Evolutionary conservation across 2,113 vertebrate species (phyloP).

Genomic region (Colaptes auratus): DNA sequence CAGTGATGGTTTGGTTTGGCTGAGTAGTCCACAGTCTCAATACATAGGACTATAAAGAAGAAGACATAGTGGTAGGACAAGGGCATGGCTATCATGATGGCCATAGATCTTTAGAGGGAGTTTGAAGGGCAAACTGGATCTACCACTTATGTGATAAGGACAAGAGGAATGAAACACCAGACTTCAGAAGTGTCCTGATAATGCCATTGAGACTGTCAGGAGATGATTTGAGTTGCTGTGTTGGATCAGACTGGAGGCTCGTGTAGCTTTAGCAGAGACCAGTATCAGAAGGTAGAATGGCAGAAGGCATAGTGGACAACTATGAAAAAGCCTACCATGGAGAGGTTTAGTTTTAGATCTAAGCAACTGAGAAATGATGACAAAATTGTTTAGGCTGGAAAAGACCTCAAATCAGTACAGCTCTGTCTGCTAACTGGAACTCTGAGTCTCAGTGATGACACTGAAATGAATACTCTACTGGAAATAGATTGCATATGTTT

Average conservation of each 20-base stretch:
- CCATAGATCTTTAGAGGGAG: not conserved
- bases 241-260: not conserved
- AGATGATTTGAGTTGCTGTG: not conserved
- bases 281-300: not conserved
- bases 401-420: no score
- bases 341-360: not conserved
- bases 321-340: not conserved
- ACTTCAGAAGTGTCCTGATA: not conserved
- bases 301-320: not conserved
- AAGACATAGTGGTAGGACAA: not conserved
- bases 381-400: not conserved
- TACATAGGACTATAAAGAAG: rapidly evolving
- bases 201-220: not conserved
- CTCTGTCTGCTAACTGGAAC: not conserved
- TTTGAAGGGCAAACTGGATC: not conserved
- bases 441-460: not conserved
- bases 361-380: not conserved
- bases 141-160: not conserved
- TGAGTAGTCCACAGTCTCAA: not conserved
- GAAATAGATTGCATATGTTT: not conserved
- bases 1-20: not conserved
- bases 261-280: not conserved
- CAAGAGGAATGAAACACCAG: not conserved
- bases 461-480: not conserved
- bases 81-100: rapidly evolving